Evolutionary conservation across 1,140 invertebrate genomes (phyloP).

Genomic region (Pseudachorutes palmiensis): DNA sequence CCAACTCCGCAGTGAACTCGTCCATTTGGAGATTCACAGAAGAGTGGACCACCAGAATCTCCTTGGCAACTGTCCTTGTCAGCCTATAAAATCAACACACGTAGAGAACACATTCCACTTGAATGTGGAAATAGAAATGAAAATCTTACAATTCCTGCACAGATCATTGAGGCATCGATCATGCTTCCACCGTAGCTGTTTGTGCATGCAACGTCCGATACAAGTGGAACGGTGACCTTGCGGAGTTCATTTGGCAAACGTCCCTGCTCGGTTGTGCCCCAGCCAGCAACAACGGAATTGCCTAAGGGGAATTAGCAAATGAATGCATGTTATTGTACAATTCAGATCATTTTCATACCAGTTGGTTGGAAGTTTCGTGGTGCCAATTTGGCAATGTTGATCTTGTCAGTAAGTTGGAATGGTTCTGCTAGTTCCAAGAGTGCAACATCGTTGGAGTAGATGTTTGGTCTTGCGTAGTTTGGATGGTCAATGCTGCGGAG

Average conservation of each 20-base stretch:
- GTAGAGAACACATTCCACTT: neutral
- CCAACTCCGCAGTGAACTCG: slow-evolving; percentile 4
- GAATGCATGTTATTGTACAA: slow-evolving; percentile 31
- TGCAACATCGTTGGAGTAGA: neutral
- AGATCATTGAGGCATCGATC: neutral
- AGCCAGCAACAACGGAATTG: neutral
- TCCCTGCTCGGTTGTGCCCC: slow-evolving; percentile 1
- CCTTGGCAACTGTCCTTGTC: slow-evolving; percentile 3
- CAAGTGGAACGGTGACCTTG: slow-evolving; percentile 3
- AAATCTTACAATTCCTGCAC: neutral
- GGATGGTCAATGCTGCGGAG: neutral
- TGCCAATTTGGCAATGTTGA: neutral
- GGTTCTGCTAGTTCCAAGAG: neutral
- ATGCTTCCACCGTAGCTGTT: neutral
- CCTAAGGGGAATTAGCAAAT: neutral
- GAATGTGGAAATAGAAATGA: neutral
- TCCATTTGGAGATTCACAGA: neutral
- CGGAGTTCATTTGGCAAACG: neutral
- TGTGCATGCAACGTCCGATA: neutral
- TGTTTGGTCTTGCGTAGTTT: neutral
- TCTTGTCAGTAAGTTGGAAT: neutral
- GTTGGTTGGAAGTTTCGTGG: neutral
- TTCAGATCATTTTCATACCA: slow-evolving; percentile 7
- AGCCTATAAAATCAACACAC: neutral
- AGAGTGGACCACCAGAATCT: slow-evolving; percentile 2